Conservation (phyloP, 1,140 invertebrate species). For the Patella vulgata region DNA sequence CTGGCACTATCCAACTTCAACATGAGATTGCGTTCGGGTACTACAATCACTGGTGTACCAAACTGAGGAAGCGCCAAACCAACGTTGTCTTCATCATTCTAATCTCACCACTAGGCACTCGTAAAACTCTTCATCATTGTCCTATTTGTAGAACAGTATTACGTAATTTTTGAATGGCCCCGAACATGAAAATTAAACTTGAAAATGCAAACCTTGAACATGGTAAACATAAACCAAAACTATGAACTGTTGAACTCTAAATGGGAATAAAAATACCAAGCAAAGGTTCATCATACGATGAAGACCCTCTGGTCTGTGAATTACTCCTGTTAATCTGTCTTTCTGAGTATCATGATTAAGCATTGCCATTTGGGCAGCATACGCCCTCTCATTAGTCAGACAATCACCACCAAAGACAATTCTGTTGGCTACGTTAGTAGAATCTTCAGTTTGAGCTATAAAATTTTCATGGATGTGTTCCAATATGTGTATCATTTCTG, state of each 20-base stretch:
- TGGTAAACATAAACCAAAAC: neutral
- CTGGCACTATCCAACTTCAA: no score
- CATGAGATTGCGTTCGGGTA: no score
- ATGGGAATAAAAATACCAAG: constrained; percentile 1
- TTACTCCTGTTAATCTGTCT: constrained; percentile 23
- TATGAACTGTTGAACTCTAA: neutral
- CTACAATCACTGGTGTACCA: no score
- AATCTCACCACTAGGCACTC: no score
- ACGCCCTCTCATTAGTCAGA: constrained; percentile 37
- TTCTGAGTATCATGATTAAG: constrained; percentile 24
- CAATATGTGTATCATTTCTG: constrained; percentile 33
- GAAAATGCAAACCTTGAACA: no score
- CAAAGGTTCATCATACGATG: constrained; percentile 34
- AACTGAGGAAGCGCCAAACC: no score
- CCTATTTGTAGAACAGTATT: no score
- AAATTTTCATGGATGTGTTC: constrained; percentile 25
- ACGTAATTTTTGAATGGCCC: no score
- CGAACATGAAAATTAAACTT: no score
- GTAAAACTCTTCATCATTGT: no score
- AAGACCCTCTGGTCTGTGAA: no score
- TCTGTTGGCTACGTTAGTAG: constrained; percentile 11
- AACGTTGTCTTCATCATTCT: no score
- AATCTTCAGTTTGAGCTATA: constrained; percentile 16
- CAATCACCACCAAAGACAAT: constrained; percentile 34
- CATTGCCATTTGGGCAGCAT: constrained; percentile 32